phyloP scores from a whole-genome alignment of 2,888 invertebrate genomes.

The Litoditis marina region DNA sequence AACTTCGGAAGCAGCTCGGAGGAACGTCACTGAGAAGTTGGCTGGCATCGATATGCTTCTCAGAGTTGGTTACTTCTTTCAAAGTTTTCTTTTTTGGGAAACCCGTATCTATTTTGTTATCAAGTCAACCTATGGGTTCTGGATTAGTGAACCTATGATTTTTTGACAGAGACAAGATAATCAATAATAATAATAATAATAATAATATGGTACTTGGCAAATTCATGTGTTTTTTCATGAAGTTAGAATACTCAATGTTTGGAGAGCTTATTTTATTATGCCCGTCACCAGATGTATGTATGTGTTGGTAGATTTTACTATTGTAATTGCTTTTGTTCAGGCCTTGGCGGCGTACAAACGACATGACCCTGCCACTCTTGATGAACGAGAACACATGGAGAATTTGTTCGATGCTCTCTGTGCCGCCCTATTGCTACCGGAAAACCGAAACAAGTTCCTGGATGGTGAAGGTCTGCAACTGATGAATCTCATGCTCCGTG shows the following conservation, averaged over 20 bases:
- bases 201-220: not conserved
- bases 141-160: too few relatives aligned
- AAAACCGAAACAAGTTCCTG: constrained; percentile 84
- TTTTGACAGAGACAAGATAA: too few relatives aligned
- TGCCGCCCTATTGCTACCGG: constrained; percentile 81
- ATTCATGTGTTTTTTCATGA: too few relatives aligned
- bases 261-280: too few relatives aligned
- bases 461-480: constrained; percentile 94
- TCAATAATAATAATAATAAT: too few relatives aligned
- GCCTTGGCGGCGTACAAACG: constrained; percentile 58
- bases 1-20: constrained; percentile 72
- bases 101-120: too few relatives aligned
- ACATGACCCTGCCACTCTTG: constrained; percentile 65
- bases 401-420: constrained; percentile 94
- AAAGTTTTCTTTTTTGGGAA: too few relatives aligned
- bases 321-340: constrained; percentile 34
- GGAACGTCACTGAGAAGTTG: constrained; percentile 63
- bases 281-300: too few relatives aligned
- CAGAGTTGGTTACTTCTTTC: constrained; percentile 71
- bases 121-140: too few relatives aligned
- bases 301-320: too few relatives aligned
- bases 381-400: constrained; percentile 98
- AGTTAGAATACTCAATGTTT: too few relatives aligned
- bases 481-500: constrained; percentile 97
- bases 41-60: constrained; percentile 93